phyloP scores from a whole-genome alignment of 2,797 vertebrate species.

The Dermochelys coriacea region DNA sequence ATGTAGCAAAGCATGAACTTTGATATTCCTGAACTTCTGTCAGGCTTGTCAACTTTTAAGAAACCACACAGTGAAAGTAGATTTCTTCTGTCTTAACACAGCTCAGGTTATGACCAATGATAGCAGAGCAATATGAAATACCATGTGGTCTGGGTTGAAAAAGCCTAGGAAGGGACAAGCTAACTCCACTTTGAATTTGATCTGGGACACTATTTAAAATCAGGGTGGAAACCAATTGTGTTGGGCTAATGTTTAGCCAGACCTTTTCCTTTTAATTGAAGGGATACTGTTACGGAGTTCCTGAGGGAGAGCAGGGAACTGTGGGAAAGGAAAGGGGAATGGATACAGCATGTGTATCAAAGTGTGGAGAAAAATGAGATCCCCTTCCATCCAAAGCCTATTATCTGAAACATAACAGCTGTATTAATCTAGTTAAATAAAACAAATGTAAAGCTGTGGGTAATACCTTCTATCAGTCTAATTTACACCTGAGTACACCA shows the following conservation, averaged over 20 bases:
- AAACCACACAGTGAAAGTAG: background rate
- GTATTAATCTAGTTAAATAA: conserved; percentile 31
- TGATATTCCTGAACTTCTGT: background rate
- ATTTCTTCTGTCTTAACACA: conserved; percentile 42
- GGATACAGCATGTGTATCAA: fast-evolving
- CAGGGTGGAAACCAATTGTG: background rate
- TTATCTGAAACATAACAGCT: conserved; percentile 52
- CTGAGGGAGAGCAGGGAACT: background rate
- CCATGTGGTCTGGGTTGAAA: background rate
- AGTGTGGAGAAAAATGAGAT: background rate
- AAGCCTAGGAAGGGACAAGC: background rate
- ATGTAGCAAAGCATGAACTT: background rate
- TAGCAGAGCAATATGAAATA: background rate
- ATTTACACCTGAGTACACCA: background rate
- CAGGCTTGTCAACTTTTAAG: background rate
- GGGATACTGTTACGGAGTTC: conserved; percentile 10
- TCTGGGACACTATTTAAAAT: background rate
- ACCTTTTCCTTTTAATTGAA: background rate
- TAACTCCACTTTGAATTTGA: conserved; percentile 39
- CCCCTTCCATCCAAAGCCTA: background rate
- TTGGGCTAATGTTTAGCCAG: background rate
- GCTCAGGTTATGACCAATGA: background rate
- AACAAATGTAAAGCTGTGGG: background rate
- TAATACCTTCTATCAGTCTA: background rate
- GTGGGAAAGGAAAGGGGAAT: conserved; percentile 49